Evolutionary conservation across 2,797 vertebrate genomes (phyloP), one percentile per base, ranked within the genome.

Genomic region (Acomys russatus): DNA sequence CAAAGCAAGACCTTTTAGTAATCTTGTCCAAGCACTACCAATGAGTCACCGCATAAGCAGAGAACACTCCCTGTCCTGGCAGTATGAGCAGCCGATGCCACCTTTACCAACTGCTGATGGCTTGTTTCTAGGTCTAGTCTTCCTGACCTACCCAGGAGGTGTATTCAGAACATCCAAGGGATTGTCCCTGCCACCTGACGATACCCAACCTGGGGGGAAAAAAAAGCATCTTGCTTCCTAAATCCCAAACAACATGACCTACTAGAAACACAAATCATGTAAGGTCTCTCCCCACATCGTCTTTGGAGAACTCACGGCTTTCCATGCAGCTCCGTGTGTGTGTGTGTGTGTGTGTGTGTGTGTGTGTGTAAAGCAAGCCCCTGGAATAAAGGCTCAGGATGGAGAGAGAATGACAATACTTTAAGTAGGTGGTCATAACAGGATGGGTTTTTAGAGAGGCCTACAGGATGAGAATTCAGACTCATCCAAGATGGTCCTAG

Each of bases 181-280:
- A 74, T 77, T 63, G 18, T 35, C 28, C 44, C 38, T 66, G 35
- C 70, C 88, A 90, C 79, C n/a, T 54, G 33, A 71, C 59, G 56
- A 70, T 30, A 90, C 30, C 70, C 18, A 92, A 61, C 6, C 30
- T n/a, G n/a, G n/a, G n/a, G n/a, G n/a, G n/a, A n/a, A n/a, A n/a
- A n/a, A n/a, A n/a, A n/a, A n/a, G 38, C 73, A 2, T 44, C 2
- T 59, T 74, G 44, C 59, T 87, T 93, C 68, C 71, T 90, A 89
- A 93, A 91, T 73, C 28, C 59, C 76, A 94, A 94, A 35, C 22
- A 61, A 73, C 93, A 93, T 92, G 38, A 74, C 66, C 88, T 38
- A 59, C n/a, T 30, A 83, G 59, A 23, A 90, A 61, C 9, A 49
- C 70, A 78, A 70, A 71, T 54, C 33, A 38, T 70, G 1, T 20